phyloP scores from a whole-genome alignment of 2,888 invertebrate genomes.

The Perizoma affinitatum region DNA sequence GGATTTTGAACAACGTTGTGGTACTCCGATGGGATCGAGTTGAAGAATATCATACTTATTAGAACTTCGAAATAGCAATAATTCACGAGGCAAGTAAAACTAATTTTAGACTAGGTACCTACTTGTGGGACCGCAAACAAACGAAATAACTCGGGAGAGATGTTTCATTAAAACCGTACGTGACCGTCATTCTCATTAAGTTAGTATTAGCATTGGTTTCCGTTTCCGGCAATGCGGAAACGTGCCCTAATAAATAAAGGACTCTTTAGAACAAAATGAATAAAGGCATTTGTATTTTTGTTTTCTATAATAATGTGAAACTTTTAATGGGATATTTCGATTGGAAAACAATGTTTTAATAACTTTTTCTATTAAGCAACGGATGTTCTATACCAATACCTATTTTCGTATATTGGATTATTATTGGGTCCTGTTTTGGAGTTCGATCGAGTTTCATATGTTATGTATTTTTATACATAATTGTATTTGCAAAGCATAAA shows the following conservation, averaged over 20 bases:
- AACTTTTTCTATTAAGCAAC: too few species aligned
- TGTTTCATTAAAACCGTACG: slow-evolving; percentile 50
- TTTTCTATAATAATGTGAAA: slow-evolving; percentile 13
- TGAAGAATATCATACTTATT: too few species aligned
- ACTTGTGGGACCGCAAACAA: slow-evolving; percentile 27
- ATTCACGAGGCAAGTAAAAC: slow-evolving; percentile 1
- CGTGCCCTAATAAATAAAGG: slow-evolving; percentile 14
- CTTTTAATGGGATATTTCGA: slow-evolving; percentile 6
- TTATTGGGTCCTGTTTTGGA: background rate
- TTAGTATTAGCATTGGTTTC: slow-evolving; percentile 28
- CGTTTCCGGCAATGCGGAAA: slow-evolving; percentile 10
- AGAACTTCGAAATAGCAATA: background rate
- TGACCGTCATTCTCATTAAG: slow-evolving; percentile 40
- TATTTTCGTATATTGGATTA: too few species aligned
- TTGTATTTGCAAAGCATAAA: slow-evolving; percentile 6
- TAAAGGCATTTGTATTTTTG: background rate
- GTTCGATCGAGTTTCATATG: too few species aligned
- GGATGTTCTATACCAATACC: too few species aligned
- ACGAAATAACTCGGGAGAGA: slow-evolving; percentile 33
- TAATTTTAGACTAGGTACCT: slow-evolving; percentile 8
- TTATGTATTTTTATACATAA: too few species aligned
- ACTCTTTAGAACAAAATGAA: slow-evolving; percentile 14
- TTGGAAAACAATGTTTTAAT: too few species aligned
- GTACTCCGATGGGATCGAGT: too few species aligned
- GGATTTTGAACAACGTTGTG: too few species aligned